Evolutionary conservation across 2,888 invertebrate species (phyloP), one percentile per base, ranked within the genome.

Genomic region (Subacronicta megacephala): DNA sequence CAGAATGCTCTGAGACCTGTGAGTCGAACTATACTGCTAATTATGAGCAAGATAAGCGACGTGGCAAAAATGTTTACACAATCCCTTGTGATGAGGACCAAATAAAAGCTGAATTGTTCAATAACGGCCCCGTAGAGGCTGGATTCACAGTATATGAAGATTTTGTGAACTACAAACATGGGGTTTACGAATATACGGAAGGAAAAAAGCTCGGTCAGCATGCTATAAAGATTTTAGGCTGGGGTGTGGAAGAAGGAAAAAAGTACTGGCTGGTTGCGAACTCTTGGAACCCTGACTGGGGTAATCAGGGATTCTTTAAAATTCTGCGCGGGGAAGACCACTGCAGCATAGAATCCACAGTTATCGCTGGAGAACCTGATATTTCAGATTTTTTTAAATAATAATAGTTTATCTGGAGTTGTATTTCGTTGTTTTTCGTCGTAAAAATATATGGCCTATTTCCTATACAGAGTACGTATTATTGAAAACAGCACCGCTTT

Each of bases 211-310:
- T 36, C 17, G 47, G 38, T 3, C 1, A 1, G n/a, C 47, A 47
- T 12, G 16, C 38, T 29, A 29, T 47, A n/a, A 47, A 47, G 13
- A 38, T 47, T n/a, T 10, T 47, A 13, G 47, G 47, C 10, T 47
- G 47, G 47, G 47, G 47, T 9, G 38, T 38, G 5, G 47, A 47
- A 17, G 13, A 26, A 17, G 38, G 16, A 17, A 9, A n/a, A n/a
- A 47, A 47, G 47, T 47, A 47, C 29, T 47, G 47, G 47, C 47
- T 47, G 3, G 29, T 31, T 9, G 47, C 47, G 13, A 47, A 47
- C 13, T 47, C 47, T 2, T 47, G 47, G 47, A 47, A 47, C 13
- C 5, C 26, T 2, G n/a, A 38, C 1, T 47, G 47, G 47, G 47
- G 47, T n/a, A 6, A 47, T 10, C 29, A 47, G 9, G 47, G 47